Base-by-base conservation (phyloP, 1,140 invertebrate genomes). In the Meteorus sp. region DNA sequence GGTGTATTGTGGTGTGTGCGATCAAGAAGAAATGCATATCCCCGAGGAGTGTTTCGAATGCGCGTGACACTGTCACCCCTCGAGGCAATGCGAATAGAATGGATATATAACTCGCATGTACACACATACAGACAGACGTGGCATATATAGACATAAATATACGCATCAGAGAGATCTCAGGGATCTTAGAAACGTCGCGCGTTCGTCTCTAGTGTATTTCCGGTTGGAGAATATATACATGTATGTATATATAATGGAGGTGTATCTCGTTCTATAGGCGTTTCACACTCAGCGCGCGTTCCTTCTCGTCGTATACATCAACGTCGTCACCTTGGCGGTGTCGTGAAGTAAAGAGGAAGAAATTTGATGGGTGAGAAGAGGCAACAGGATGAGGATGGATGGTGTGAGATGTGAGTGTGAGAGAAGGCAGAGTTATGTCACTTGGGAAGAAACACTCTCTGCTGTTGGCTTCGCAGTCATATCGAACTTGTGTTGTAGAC, bases 151-250 rank as follows among this genome's bases (percentile, higher is more conserved):
- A n/a, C n/a, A n/a, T n/a, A n/a, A n/a, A n/a, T n/a, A n/a, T n/a
- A n/a, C n/a, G 35, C 15, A 7, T 7, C 11, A 27, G 17, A 17
- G 47, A 53, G 57, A 59, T 59, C 29, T 52, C 27, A 33, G 23
- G 22, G 23, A 43, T 59, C 57, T 44, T 31, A 33, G 3, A 11
- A 47, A 45, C 20, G 35, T 15, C 56, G 31, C 44, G 48, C 31
- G 43, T n/a, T n/a, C 57, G 57, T 59, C 50, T 44, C 23, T 13
- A 13, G 57, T 59, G n/a, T n/a, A 59, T 45, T 52, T 59, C 57
- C 57, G 48, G 37, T 45, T 53, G 57, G 48, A 17, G 13, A 31
- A 20, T 59, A 15, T 29, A 43, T 59, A 59, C 43, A 47, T 9
- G 25, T 31, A 20, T 44, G 15, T 6, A n/a, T n/a, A n/a, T n/a